phyloP scores from a whole-genome alignment of 2,888 invertebrate genomes.

The Agriotes lineatus region DNA sequence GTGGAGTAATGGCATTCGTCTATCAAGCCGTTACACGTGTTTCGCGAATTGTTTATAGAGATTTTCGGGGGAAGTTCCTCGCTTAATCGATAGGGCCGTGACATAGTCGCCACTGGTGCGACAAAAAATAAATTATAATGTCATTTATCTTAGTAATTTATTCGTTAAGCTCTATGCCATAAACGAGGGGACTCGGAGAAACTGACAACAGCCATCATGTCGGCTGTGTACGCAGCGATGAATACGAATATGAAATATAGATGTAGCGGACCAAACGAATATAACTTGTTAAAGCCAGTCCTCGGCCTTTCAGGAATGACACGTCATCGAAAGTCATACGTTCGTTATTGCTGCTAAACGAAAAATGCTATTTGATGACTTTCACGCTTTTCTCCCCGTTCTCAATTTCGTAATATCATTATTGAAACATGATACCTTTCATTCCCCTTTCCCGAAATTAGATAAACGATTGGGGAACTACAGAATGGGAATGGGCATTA shows the following conservation, averaged over 20 bases:
- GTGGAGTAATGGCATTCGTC: conserved; percentile 46
- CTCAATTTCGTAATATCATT: no score
- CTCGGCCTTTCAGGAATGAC: conserved; percentile 16
- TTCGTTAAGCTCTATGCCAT: conserved; percentile 52
- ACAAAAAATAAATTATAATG: conserved; percentile 54
- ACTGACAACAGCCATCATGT: conserved; percentile 55
- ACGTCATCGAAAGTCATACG: conserved; percentile 9
- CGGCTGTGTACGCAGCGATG: conserved; percentile 53
- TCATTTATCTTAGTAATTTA: conserved; percentile 57
- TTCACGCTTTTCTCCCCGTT: not conserved
- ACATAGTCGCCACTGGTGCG: conserved; percentile 42
- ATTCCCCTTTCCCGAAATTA: no score
- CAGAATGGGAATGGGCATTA: no score
- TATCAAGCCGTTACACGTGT: conserved; percentile 36
- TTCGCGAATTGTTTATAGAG: conserved; percentile 31
- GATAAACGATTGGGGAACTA: no score
- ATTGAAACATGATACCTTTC: no score
- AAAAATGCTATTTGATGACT: not conserved
- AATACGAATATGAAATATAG: conserved; percentile 60
- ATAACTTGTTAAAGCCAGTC: conserved; percentile 31
- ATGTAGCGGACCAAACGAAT: conserved; percentile 45
- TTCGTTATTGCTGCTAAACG: not conserved
- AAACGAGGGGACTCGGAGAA: conserved; percentile 51
- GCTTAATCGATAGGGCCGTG: conserved; percentile 44
- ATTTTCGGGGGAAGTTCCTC: conserved; percentile 15